Base-by-base conservation (phyloP, 2,888 invertebrate species). In the Limnephilus lunatus region DNA sequence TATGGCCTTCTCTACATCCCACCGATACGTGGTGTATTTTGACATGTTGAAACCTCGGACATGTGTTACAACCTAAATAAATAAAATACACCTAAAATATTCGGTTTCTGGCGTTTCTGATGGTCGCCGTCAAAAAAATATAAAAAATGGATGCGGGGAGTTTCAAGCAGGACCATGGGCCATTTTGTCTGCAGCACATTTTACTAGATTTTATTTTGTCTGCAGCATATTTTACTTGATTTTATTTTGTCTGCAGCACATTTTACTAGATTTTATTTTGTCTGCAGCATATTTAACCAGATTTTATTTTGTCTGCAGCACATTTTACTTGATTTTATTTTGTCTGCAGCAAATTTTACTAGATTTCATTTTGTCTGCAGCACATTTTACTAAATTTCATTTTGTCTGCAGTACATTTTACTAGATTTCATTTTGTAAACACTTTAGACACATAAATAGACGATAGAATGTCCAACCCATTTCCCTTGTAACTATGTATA, bases 51-150 rank as follows among this genome's bases (percentile, higher is more conserved):
- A 82, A 32, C 19, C 82, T 82, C 82, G 31, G 32, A 82, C 82
- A 82, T 82, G 82, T 82, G 82, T 82, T 32, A 82, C 82, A 82
- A 82, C 82, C 32, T 82, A 82, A 82, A 32, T 32, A 82, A 82
- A 82, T 82, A 82, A 82, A 82, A 82, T 68, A 68, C 2, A 68
- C 7, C 68, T 68, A 68, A 82, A 82, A 31, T 82, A 82, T 32
- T 32, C 14, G 82, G 82, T 31, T 82, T 32, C 30, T 31, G 82
- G 14, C 12, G 82, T 31, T 82, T 32, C 30, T 31, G 82, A 32
- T 31, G 32, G 82, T 32, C 31, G 31, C 82, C 82, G 82, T 32
- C 5, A 32, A 44, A 39, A 44, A 44, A 32, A 82, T 82, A 68
- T n/a, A 82, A 32, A 82, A 82, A 82, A 82, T 82, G 30, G 32